Base-by-base conservation (phyloP, 2,797 vertebrate genomes). In the Oreonectes daqikongensis region DNA sequence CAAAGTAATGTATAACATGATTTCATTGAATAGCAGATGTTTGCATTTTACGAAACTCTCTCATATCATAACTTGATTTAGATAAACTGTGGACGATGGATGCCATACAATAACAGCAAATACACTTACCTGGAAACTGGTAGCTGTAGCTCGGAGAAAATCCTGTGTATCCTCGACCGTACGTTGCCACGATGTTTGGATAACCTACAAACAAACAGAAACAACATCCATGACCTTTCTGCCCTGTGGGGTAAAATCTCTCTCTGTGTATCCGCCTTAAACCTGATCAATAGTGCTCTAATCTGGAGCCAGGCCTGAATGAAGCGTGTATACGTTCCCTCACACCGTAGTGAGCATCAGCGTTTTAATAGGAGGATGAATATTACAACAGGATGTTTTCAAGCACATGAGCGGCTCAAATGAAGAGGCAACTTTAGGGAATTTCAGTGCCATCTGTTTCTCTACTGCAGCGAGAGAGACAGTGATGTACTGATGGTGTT, bases 121-220 rank as follows among this genome's bases (percentile, higher is more conserved):
- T 6, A 18, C 7, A 95, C 96, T 79, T 92, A 99, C 97, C 97
- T 90, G 97, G 96, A 90, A 99, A 98, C 89, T 99, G 97, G 90
- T 99, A 99, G 91, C 97, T 98, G 90, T 99, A 99, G 92, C 97
- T 98, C 59, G 97, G 97, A 89, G 97, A 95, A 83, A 99, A 99
- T 93, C 97, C 97, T 77, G 96, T 96, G 88, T 99, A 99, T 92
- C 97, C 97, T 69, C 97, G 93, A 86, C 97, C 97, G 30, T 99
- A 99, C 0, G 97, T 98, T 65, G 97, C 96, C 87, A 98, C 97
- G 84, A 99, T 99, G 92, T 99, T 99, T 57, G 97, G 97, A 89
- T 99, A 99, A 94, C 96, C 97, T 99, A 90, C 15, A 38, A 20
- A 24, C 22, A 68, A 26, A 63, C 17, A 70, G 24, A 46, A 68